These are phyloP conservation scores for Palloptera scutellata DNA, from an alignment of 2,888 invertebrate species.

Conservation along the genomic window DNA sequence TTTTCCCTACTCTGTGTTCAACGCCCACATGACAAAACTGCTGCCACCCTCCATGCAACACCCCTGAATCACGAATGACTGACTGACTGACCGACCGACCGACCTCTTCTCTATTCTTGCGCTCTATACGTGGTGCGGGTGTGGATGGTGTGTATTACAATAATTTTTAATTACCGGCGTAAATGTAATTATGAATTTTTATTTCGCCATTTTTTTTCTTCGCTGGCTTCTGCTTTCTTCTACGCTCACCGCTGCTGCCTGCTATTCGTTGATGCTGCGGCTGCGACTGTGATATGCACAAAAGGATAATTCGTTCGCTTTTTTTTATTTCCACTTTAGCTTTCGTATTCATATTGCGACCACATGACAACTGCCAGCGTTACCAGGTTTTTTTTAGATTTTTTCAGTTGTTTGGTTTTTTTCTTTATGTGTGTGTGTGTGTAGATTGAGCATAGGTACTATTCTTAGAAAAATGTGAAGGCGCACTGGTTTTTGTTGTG, in stretches of 20 bases:
- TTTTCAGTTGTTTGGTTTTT: slow-evolving; percentile 11
- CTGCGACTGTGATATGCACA: slow-evolving; percentile 52
- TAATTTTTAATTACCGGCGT: slow-evolving; percentile 66
- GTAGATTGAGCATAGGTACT: background rate
- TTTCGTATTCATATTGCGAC: slow-evolving; percentile 34
- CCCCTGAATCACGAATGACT: background rate
- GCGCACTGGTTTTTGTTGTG: background rate
- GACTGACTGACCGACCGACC: slow-evolving; percentile 12
- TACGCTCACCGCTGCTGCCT: background rate
- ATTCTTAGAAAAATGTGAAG: background rate
- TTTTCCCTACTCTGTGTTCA: background rate
- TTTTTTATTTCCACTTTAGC: slow-evolving; percentile 37
- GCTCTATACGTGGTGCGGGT: background rate
- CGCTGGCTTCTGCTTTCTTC: slow-evolving; percentile 16
- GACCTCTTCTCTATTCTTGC: slow-evolving; percentile 11
- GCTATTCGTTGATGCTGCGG: slow-evolving; percentile 43
- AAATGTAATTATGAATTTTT: slow-evolving; percentile 66
- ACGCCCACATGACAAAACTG: slow-evolving; percentile 1
- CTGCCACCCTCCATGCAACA: background rate
- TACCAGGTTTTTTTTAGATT: slow-evolving; percentile 39
- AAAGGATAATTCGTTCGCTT: slow-evolving; percentile 38
- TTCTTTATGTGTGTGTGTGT: background rate
- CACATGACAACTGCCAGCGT: slow-evolving; percentile 46
- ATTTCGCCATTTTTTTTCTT: slow-evolving; percentile 51
- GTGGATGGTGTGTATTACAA: slow-evolving; percentile 58